Evolutionary conservation across 1,140 invertebrate species (phyloP), one percentile per base, ranked within the genome.

Genomic region (Scaptomyza montana): DNA sequence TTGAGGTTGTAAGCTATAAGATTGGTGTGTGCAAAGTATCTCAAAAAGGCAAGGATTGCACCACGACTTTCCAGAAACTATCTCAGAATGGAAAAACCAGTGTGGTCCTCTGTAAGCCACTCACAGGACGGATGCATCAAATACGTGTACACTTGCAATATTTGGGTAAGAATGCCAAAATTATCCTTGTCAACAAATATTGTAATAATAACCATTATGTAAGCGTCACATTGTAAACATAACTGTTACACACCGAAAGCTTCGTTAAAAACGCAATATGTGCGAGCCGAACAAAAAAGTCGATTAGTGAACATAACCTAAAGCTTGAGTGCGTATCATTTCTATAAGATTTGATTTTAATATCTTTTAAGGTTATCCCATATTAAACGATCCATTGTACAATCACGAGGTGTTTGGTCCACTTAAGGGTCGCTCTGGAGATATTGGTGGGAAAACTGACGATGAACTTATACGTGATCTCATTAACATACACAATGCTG

Each of bases 81-180:
- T 98, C 97, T 51, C 96, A 94, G 92, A 98, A 99, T 93, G 93
- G 93, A 12, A 96, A 95, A 85, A 97, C 97, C 0, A 99, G 98
- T 82, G 97, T 99, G 16, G 98, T 99, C 1, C 93, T 97, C 16
- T 99, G 98, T 93, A 95, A 96, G 77, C 98, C 98, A 1, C 95
- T 97, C 79, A 99, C 98, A 1, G 99, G 99, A 0, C 93, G 99
- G 70, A 99, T 99, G 95, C 99, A 99, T 92, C 99, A 99, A 93
- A 99, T 99, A 77, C 94, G 99, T 61, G 98, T 99, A 13, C 99
- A 99, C 93, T 94, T 99, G 46, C 99, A 99, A 92, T 99, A 97
- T 47, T 67, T 89, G 45, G 86, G 82, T 87, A 68, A 43, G 51
- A 4, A n/a, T 39, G 13, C 13, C 30, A 36, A 8, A 36, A 36